Base-by-base conservation (phyloP, 1,140 invertebrate genomes). In the Hycleus cichorii region DNA sequence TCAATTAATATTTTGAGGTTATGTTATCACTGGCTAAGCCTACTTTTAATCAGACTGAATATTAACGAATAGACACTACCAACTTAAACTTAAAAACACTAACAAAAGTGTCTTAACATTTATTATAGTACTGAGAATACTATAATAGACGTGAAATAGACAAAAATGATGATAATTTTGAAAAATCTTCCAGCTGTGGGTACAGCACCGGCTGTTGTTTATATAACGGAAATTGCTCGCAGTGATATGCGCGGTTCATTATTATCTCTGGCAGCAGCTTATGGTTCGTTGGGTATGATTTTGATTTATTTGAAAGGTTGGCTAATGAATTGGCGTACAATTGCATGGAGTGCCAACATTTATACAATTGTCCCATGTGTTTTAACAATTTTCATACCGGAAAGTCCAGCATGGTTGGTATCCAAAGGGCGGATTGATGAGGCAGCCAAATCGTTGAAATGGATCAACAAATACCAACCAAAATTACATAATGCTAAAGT, bases 401-500 rank as follows among this genome's bases (percentile, higher is more conserved):
- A 89, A 74, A 87, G 85, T 53, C 88, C 88, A 2, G 69, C 77
- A 0, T 85, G 81, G 80, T 68, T 85, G 0, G 72, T 84, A 0
- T 75, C 77, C 0, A 80, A 80, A 59, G 81, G 79, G 3, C 71
- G 76, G 44, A 69, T 71, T 24, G 78, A 79, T 3, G 76, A 81
- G 46, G 84, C 83, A 4, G 74, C 72, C 44, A 72, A 74, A 48
- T 69, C 78, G 0, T 64, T 88, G 8, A 69, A 74, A 26, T 80
- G 78, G 77, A 54, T 74, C 24, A 67, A 75, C 48, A 66, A 69
- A 49, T 67, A 69, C 50, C 71, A 74, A 57, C 72, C 72, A 10
- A 48, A 18, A 18, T 18, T 18, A 18, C 18, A 18, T 18, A 18
- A 18, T 18, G 1, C 18, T 18, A 18, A 18, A 18, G 18, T 18